Percentiles rank a stretch among this genome's conserved stretches.
These are phyloP conservation scores for Myiozetetes cayanensis DNA, from an alignment of 2,113 vertebrate genomes.

Conservation along the genomic window DNA sequence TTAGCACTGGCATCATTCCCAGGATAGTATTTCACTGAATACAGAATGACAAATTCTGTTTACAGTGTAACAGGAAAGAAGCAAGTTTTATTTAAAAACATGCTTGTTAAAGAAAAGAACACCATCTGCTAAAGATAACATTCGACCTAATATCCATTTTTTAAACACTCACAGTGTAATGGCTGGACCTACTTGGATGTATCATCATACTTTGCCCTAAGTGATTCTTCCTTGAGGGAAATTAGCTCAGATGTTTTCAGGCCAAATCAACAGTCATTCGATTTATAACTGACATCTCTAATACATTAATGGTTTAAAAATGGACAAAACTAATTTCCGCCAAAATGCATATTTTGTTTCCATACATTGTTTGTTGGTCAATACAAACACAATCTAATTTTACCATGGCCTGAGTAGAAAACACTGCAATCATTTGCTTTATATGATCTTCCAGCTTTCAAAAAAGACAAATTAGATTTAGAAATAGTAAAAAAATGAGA, in stretches of 20 bases:
- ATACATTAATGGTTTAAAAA: conserved; percentile 56
- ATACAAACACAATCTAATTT: conserved; percentile 52
- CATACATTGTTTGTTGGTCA: conserved; percentile 54
- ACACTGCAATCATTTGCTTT: background rate
- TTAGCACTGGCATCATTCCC: conserved; percentile 53
- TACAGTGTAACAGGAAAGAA: conserved; percentile 62
- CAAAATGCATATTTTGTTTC: conserved; percentile 29
- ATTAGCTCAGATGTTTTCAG: conserved; percentile 45
- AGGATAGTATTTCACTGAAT: conserved; percentile 43
- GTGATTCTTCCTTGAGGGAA: conserved; percentile 56
- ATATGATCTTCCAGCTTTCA: background rate
- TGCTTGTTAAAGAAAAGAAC: conserved; percentile 54
- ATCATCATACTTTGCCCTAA: background rate
- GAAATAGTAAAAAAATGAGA: background rate
- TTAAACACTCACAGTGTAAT: conserved; percentile 49
- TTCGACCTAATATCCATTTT: conserved; percentile 56
- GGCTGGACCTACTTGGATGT: conserved; percentile 13
- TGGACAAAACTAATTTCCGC: conserved; percentile 34
- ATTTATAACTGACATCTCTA: conserved; percentile 35
- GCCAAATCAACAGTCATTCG: conserved; percentile 31
- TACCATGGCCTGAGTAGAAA: background rate
- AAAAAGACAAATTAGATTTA: background rate
- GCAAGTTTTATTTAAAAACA: conserved; percentile 65
- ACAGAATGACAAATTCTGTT: conserved; percentile 63
- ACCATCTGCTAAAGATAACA: conserved; percentile 68